Evolutionary conservation across 2,888 invertebrate genomes (phyloP).

Genomic region (Scaptomyza cyrtandrae): DNA sequence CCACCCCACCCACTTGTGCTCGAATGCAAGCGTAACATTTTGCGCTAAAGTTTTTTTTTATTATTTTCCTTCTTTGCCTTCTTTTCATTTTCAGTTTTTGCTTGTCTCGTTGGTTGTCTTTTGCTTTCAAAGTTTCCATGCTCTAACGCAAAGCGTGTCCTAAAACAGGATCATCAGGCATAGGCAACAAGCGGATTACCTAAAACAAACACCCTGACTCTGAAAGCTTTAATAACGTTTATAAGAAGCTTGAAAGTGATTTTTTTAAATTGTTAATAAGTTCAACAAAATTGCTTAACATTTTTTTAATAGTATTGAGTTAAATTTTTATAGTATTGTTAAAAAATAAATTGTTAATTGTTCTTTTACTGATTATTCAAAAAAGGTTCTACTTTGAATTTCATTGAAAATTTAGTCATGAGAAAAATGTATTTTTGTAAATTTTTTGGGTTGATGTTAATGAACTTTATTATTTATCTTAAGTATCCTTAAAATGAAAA

Average conservation of each 20-base stretch:
- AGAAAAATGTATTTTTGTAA: too few species aligned
- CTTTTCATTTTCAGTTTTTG: slow-evolving; percentile 43
- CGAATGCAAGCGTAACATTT: slow-evolving; percentile 79
- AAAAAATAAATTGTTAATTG: too few species aligned
- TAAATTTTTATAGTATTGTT: too few species aligned
- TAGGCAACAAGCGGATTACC: background rate
- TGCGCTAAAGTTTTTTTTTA: slow-evolving; percentile 66
- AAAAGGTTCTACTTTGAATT: too few species aligned
- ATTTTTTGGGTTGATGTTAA: too few species aligned
- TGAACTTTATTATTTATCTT: too few species aligned
- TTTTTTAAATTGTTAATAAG: background rate
- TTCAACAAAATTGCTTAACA: too few species aligned
- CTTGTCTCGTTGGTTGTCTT: slow-evolving; percentile 53
- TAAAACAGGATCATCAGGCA: slow-evolving; percentile 11
- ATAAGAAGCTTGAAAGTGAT: background rate
- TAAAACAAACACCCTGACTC: background rate
- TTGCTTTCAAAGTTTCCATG: slow-evolving; percentile 46
- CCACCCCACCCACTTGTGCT: slow-evolving; percentile 4
- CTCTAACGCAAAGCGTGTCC: slow-evolving; percentile 23
- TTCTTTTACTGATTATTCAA: too few species aligned
- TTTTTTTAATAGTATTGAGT: too few species aligned
- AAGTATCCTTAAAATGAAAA: too few species aligned
- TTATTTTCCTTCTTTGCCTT: slow-evolving; percentile 26
- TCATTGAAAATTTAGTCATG: too few species aligned
- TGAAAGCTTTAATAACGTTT: background rate